Evolutionary conservation across 1,140 invertebrate species (phyloP).

Genomic region (Apis laboriosa): DNA sequence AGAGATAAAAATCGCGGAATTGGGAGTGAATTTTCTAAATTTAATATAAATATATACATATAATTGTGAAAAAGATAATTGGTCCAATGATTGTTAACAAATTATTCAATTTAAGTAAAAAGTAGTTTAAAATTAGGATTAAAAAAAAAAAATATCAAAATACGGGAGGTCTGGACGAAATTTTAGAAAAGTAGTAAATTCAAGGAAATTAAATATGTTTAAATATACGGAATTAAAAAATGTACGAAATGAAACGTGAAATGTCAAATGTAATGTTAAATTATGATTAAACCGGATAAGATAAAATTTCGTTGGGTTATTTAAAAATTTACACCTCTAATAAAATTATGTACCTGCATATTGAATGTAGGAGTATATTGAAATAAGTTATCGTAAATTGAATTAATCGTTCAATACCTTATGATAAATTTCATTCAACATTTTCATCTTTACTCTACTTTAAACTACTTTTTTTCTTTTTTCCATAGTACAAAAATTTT

Average conservation of each 20-base stretch:
- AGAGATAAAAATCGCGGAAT: too few species aligned
- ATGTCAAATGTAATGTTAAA: not conserved
- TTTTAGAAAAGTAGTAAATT: not conserved
- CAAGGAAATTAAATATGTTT: not conserved
- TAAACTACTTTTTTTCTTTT: too few species aligned
- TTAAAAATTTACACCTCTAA: not conserved
- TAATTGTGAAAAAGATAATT: not conserved
- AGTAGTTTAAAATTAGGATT: not conserved
- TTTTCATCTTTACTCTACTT: too few species aligned
- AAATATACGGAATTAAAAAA: not conserved
- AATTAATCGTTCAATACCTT: too few species aligned
- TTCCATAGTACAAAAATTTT: too few species aligned
- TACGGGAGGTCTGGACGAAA: not conserved
- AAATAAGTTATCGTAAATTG: too few species aligned
- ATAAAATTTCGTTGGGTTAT: not conserved
- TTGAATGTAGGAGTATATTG: too few species aligned
- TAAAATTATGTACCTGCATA: not conserved
- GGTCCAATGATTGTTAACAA: too few species aligned
- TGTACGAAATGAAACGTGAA: not conserved
- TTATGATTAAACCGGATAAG: not conserved
- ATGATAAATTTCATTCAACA: too few species aligned
- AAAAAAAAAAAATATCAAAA: not conserved
- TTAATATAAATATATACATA: too few species aligned
- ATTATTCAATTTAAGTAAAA: too few species aligned
- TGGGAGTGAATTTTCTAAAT: too few species aligned